Evolutionary conservation across 2,113 vertebrate species (phyloP).

Genomic region (Corydoras sp.): DNA sequence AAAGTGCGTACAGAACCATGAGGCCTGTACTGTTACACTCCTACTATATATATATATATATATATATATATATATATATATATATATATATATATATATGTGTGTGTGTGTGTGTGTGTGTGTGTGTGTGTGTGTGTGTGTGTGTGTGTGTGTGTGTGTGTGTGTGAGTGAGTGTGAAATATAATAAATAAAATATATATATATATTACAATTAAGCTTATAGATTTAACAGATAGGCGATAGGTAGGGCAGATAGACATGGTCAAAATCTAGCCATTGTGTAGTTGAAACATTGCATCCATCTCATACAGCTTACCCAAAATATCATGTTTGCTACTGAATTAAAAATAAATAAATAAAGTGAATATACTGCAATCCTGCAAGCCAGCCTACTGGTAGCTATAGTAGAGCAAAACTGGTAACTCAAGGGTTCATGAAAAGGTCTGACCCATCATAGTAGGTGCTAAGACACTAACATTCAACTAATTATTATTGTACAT

Average conservation of each 20-base stretch:
- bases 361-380: too few relatives aligned
- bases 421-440: too few relatives aligned
- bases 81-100: too few relatives aligned
- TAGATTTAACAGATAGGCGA: conserved; percentile 48
- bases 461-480: too few relatives aligned
- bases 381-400: background rate
- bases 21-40: too few relatives aligned
- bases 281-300: conserved; percentile 4
- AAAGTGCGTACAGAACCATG: too few relatives aligned
- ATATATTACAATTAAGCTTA: conserved; percentile 52
- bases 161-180: too few relatives aligned
- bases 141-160: conserved; percentile 4
- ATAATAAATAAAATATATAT: conserved; percentile 57
- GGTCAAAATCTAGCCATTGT: conserved; percentile 25
- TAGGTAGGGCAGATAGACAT: conserved; percentile 55
- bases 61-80: too few relatives aligned
- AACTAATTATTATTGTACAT: too few relatives aligned
- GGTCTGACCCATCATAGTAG: too few relatives aligned
- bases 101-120: conserved; percentile 2
- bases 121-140: too few relatives aligned
- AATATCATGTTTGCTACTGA: conserved; percentile 40
- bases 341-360: conserved; percentile 9
- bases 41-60: too few relatives aligned
- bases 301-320: conserved; percentile 42
- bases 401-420: background rate